Percentiles rank a stretch among this genome's conserved stretches.
These are phyloP conservation scores for Drosophila sp. DNA, from an alignment of 1,140 invertebrate genomes.

Conservation along the genomic window DNA sequence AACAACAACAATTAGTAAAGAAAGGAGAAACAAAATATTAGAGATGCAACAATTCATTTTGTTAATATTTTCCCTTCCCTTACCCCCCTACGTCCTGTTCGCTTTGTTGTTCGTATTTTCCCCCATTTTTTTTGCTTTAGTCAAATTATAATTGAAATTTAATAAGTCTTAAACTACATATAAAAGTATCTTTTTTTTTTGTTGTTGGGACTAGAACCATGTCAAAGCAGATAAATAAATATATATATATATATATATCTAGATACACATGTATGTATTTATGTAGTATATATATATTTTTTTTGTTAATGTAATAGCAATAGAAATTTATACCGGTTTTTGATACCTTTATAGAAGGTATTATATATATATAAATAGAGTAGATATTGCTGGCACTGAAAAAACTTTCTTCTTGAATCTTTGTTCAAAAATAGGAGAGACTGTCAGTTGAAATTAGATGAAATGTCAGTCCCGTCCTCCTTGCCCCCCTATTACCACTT, in stretches of 20 bases:
- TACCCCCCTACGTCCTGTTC: neutral
- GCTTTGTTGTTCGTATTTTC: slow-evolving; percentile 4
- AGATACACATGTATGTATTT: slow-evolving; percentile 18
- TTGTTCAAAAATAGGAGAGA: too few species aligned
- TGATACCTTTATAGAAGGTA: neutral
- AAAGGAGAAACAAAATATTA: neutral
- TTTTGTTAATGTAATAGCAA: slow-evolving; percentile 27
- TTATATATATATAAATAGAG: neutral
- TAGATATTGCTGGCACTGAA: neutral
- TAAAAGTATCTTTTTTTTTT: slow-evolving; percentile 31
- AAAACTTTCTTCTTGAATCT: too few species aligned
- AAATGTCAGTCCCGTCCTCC: too few species aligned
- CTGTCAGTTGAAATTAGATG: too few species aligned
- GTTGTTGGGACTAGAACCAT: slow-evolving; percentile 37
- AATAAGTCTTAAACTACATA: slow-evolving; percentile 16
- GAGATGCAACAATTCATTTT: slow-evolving; percentile 19
- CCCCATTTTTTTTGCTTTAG: slow-evolving; percentile 31
- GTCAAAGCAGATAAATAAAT: too few species aligned
- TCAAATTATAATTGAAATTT: slow-evolving; percentile 47
- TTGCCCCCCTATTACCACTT: too few species aligned
- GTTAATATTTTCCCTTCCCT: slow-evolving; percentile 30
- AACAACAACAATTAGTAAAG: neutral
- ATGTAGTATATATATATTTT: slow-evolving; percentile 45
- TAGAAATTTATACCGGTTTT: neutral
- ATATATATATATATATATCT: slow-evolving; percentile 5